These are phyloP conservation scores for Narcine bancroftii DNA, from an alignment of 2,113 vertebrate species.

Conservation along the genomic window DNA sequence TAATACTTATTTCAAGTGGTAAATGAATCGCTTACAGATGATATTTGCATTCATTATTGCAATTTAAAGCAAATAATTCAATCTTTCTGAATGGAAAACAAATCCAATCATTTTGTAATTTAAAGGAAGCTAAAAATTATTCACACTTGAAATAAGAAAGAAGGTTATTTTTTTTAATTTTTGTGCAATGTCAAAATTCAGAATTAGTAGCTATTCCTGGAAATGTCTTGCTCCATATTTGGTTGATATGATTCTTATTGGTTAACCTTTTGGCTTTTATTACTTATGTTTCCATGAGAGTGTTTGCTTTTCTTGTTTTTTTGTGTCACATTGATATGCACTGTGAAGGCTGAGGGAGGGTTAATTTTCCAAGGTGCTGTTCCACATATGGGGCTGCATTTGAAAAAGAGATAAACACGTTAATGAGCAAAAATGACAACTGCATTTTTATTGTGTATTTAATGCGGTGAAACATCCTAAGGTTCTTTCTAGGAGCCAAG, in stretches of 20 bases:
- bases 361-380: background rate
- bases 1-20: constrained; percentile 11
- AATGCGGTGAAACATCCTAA: no score
- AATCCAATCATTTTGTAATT: background rate
- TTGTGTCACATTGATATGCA: background rate
- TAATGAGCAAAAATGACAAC: background rate
- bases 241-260: background rate
- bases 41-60: background rate
- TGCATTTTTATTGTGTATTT: no score
- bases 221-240: background rate
- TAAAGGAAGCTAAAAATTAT: background rate
- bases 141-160: constrained; percentile 10
- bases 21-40: background rate
- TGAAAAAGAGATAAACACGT: background rate
- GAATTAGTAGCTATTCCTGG: background rate
- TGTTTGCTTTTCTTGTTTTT: background rate
- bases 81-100: background rate
- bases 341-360: background rate
- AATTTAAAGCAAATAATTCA: constrained; percentile 2
- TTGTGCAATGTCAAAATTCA: background rate
- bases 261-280: background rate
- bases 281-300: background rate
- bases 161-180: background rate
- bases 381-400: background rate
- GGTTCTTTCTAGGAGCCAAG: no score